A percentile compares a stretch with the other conserved stretches of the same genome.
Evolutionary conservation across 2,797 vertebrate species (phyloP).

Genomic region (Heterohyrax brucei): DNA sequence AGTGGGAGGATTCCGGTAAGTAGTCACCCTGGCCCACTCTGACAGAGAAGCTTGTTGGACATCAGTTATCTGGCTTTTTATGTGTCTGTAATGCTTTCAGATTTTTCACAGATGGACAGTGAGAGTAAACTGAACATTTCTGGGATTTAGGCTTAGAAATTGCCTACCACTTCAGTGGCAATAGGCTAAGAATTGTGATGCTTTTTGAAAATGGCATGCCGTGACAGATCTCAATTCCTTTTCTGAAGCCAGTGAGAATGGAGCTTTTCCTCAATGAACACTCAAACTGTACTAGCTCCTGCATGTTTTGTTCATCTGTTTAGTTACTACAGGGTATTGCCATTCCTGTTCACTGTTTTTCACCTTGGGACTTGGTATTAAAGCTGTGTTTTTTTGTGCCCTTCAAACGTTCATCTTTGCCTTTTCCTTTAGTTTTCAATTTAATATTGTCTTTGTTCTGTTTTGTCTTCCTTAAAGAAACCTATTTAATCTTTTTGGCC

Average conservation of each 20-base stretch:
- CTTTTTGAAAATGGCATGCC: slow-evolving; percentile 65
- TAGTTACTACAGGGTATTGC: background rate
- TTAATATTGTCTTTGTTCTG: slow-evolving; percentile 52
- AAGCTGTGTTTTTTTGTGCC: slow-evolving; percentile 50
- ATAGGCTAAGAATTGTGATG: background rate
- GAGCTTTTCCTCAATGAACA: slow-evolving; percentile 46
- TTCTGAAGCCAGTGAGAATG: background rate
- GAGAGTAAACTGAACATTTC: background rate
- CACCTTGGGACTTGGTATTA: slow-evolving; percentile 22
- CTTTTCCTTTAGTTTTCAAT: slow-evolving; percentile 67
- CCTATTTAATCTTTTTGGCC: slow-evolving; percentile 22
- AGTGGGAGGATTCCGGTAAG: slow-evolving; percentile 98
- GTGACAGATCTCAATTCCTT: slow-evolving; percentile 24
- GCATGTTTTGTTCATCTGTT: slow-evolving; percentile 51
- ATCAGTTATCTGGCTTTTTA: background rate
- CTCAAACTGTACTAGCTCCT: background rate
- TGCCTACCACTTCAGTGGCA: background rate
- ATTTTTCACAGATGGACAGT: slow-evolving; percentile 10
- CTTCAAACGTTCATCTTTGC: slow-evolving; percentile 50
- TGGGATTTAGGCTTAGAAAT: background rate
- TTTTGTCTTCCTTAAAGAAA: slow-evolving; percentile 63
- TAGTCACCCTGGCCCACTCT: slow-evolving; percentile 73
- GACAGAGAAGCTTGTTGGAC: background rate
- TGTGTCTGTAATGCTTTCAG: background rate
- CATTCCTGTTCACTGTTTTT: background rate